phyloP scores from a whole-genome alignment of 2,888 invertebrate species.

The Cataglyphis altisquamis region DNA sequence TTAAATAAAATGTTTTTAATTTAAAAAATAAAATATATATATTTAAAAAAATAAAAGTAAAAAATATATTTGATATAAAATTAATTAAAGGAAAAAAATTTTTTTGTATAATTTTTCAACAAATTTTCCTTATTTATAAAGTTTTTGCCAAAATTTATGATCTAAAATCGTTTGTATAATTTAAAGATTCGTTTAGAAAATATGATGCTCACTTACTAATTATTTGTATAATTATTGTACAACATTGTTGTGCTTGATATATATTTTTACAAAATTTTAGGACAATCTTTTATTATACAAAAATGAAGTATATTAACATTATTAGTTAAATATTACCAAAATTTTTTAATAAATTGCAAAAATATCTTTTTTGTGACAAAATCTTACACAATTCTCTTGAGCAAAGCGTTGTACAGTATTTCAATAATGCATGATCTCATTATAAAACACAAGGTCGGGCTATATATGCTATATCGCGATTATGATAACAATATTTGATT shows the following conservation, averaged over 20 bases:
- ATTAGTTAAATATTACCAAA: neutral
- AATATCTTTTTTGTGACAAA: neutral
- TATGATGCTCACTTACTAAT: neutral
- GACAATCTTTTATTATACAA: neutral
- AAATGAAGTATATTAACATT: neutral
- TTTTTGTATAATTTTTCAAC: neutral
- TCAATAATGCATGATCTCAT: constrained; percentile 43
- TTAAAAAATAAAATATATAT: too few relatives aligned
- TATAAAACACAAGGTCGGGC: constrained; percentile 49
- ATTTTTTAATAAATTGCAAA: neutral
- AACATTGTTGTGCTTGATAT: neutral
- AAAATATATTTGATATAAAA: neutral
- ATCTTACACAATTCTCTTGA: neutral
- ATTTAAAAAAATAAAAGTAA: neutral
- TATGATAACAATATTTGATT: constrained; percentile 75
- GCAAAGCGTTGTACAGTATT: neutral
- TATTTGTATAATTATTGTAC: neutral
- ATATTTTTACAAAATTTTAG: neutral
- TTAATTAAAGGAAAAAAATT: neutral
- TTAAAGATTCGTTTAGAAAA: neutral
- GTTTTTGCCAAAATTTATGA: neutral
- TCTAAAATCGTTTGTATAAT: neutral
- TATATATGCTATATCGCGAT: constrained; percentile 47
- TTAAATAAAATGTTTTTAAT: neutral
- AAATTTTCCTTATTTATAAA: neutral